Base-by-base conservation (phyloP, 2,113 vertebrate species). In the Rutilus rutilus region DNA sequence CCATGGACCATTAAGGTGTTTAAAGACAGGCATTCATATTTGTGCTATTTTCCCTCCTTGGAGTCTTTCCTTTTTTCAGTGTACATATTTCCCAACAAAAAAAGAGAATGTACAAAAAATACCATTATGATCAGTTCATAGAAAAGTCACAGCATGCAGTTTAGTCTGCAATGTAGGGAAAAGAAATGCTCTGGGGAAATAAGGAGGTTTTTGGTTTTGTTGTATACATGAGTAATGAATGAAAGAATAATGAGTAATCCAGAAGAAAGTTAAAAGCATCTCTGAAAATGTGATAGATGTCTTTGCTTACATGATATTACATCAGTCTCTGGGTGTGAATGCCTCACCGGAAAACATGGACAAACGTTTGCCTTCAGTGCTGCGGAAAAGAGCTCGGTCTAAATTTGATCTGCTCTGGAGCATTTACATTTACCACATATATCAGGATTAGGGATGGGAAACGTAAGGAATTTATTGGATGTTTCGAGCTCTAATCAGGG, bases 1-100 rank as follows among this genome's bases (percentile, higher is more conserved):
- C 90, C 90, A 90, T 90, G 90, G 90, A 89, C 90, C 92, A 94
- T 94, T 94, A 93, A 91, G 90, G 91, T 92, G 91, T 92, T 93
- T 93, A 92, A 95, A 94, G 90, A 93, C 91, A 89, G 90, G 88
- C 92, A 92, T 94, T 94, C 91, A 93, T 93, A 93, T 92, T 92
- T 92, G 91, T 92, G 88, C 92, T 92, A 88, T 90, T 91, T 91
- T 21, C 64, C 85, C 87, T 89, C 86, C 85, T 90, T 89, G 89
- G 88, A 90, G 76, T 82, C 86, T 90, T 81, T 50, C 78, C 59
- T 5, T 59, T 17, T 77, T 65, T 76, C 5, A 30, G 23, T 64
- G 11, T 6, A n/a, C 50, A 85, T 76, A 52, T 80, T 33, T 15
- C 19, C 14, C 7, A 11, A 27, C 21, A 3, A 52, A 87, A 87